Evolutionary conservation across 2,113 vertebrate species (phyloP), one percentile per base, ranked within the genome.

Genomic region (Xenotilapia flavipinnis): DNA sequence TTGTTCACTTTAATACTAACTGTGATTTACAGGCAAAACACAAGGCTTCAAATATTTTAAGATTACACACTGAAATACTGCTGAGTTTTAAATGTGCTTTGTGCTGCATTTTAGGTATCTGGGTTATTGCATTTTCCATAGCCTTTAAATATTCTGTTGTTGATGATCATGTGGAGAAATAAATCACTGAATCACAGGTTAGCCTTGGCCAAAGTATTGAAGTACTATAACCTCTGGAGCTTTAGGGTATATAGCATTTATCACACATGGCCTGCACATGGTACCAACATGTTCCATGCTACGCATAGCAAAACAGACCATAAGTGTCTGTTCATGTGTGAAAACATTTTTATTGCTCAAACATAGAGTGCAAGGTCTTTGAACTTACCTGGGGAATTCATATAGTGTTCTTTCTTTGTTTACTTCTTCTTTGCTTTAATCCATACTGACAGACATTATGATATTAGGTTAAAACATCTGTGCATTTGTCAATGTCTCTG

Each of bases 241-340:
- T 21, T 79, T 15, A 42, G 5, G 55, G 33, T 45, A 58, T 49
- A 88, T 15, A 19, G 23, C 9, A 51, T 75, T 79, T 53, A 40
- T 88, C 60, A 91, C 93, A 93, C 75, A 86, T 93, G 91, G 91
- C 28, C 80, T 7, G 23, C 93, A 94, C 91, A 91, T 94, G 93
- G 81, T 21, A 58, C 65, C 6, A 36, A 33, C 89, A 90, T 88
- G 83, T 86, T 92, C 87, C 45, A 68, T 73, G 17, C 17, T 38
- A 36, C 28, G 8, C 5, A 19, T 2, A 82, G 86, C 40, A 83
- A 86, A 90, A 81, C 82, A 93, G 45, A 36, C 49, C 26, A 82
- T 91, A 86, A 84, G 73, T 58, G 14, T 56, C 77, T 86, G 70
- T 86, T 79, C 56, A 79, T 51, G n/a, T 53, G 23, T 58, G 82